phyloP scores from a whole-genome alignment of 2,797 vertebrate genomes.

The Champsocephalus esox region DNA sequence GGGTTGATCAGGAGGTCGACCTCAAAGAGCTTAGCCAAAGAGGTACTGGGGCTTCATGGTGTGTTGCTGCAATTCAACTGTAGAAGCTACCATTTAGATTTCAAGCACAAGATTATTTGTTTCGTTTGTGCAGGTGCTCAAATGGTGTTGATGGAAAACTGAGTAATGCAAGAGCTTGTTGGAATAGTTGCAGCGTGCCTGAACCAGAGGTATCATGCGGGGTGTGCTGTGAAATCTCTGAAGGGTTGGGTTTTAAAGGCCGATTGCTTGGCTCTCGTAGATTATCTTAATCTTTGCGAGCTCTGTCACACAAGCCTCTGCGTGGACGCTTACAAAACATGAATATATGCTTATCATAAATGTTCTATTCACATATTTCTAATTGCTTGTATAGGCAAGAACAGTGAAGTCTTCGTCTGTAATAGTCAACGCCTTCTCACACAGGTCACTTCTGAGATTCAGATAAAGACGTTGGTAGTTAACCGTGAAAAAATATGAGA shows the following conservation, averaged over 20 bases:
- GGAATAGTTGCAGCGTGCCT: conserved; percentile 14
- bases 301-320: conserved; percentile 19
- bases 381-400: neutral
- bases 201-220: conserved; percentile 8
- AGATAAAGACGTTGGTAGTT: conserved; percentile 8
- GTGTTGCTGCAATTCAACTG: conserved; percentile 1
- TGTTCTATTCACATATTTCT: conserved; percentile 4
- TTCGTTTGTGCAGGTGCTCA: neutral
- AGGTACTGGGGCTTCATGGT: conserved; percentile 4
- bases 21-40: conserved; percentile 4
- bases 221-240: conserved; percentile 8
- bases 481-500: neutral
- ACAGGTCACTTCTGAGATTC: neutral
- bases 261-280: neutral
- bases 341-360: conserved; percentile 11
- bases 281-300: conserved; percentile 35
- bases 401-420: neutral
- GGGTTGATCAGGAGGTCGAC: conserved; percentile 34
- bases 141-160: neutral
- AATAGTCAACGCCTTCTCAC: neutral
- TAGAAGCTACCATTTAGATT: neutral
- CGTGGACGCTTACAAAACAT: conserved; percentile 1
- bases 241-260: neutral
- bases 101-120: neutral
- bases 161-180: neutral